Evolutionary conservation across 2,888 invertebrate genomes (phyloP).

Genomic region (Leptinotarsa haldemani): DNA sequence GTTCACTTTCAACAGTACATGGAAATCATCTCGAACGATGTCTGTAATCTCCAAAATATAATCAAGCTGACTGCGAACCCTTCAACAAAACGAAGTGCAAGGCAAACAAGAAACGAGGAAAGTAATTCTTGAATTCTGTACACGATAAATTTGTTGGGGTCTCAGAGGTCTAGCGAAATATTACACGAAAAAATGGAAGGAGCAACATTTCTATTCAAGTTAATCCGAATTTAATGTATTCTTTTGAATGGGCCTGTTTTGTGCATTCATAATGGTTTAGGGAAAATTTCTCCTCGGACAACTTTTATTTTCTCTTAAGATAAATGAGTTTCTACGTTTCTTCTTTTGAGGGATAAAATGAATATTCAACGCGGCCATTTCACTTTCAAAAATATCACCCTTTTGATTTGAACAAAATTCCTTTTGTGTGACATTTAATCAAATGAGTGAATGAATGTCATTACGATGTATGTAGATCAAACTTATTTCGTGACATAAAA

Average conservation of each 20-base stretch:
- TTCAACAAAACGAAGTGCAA: slow-evolving; percentile 1
- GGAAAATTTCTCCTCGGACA: neutral
- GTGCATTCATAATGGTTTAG: neutral
- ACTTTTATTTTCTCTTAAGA: neutral
- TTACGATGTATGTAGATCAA: too few relatives aligned
- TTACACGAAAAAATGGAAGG: neutral
- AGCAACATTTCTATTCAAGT: neutral
- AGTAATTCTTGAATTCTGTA: neutral
- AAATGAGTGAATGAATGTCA: too few relatives aligned
- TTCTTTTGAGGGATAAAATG: neutral
- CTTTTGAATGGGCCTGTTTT: neutral
- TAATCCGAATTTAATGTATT: slow-evolving; percentile 11
- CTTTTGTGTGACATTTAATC: too few relatives aligned
- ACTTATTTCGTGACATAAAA: too few relatives aligned
- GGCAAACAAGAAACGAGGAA: neutral
- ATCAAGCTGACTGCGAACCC: slow-evolving; percentile 4
- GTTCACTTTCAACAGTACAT: neutral
- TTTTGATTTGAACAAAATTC: too few relatives aligned
- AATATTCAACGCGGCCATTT: neutral
- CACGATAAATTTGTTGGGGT: slow-evolving; percentile 10
- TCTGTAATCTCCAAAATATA: neutral
- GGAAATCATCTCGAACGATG: neutral
- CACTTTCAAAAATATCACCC: too few relatives aligned
- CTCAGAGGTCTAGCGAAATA: slow-evolving; percentile 4
- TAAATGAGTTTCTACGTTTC: neutral